Evolutionary conservation across 2,113 vertebrate species (phyloP), one percentile per base, ranked within the genome.

Genomic region (Forbesichthys papilliferus): DNA sequence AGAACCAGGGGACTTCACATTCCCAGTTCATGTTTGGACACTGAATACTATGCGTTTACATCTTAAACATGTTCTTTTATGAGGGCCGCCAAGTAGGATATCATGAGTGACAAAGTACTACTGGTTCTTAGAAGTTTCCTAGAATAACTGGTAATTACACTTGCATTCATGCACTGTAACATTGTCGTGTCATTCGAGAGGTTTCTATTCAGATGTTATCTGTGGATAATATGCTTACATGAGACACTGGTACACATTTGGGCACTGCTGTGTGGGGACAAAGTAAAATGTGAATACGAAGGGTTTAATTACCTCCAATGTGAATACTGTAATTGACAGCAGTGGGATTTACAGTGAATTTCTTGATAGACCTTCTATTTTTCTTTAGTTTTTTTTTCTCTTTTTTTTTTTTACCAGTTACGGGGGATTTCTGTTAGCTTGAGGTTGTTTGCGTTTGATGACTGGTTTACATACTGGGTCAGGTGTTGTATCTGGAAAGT

Each of bases 401-500:
- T 16, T 3, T 27, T 27, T 2, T 27, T 27, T 13, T 48, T 7
- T 34, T 49, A 11, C 14, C 12, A 58, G 34, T 46, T 10, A 18
- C 0, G 1, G 33, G 2, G 62, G 56, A 51, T 57, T n/a, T 10
- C 9, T 56, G 55, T 61, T 16, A 34, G 65, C 66, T 42, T 48
- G 9, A 1, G 48, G 57, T 36, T 71, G 71, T 83, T 81, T 74
- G 64, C 71, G 18, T 74, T 64, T 78, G 64, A 73, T 73, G 18
- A 16, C 56, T 74, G 64, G 57, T 11, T 76, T 54, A 54, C 78
- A 81, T 74, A 77, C 68, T 67, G 71, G 69, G 69, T 88, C 79
- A 83, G 84, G 81, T 91, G 82, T 82, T 82, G 72, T 73, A 70
- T 77, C 85, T 87, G 81, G 69, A 80, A 84, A 83, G 78, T 75